These are phyloP conservation scores for Drosophila sucinea DNA, from an alignment of 1,140 invertebrate species.

Conservation along the genomic window DNA sequence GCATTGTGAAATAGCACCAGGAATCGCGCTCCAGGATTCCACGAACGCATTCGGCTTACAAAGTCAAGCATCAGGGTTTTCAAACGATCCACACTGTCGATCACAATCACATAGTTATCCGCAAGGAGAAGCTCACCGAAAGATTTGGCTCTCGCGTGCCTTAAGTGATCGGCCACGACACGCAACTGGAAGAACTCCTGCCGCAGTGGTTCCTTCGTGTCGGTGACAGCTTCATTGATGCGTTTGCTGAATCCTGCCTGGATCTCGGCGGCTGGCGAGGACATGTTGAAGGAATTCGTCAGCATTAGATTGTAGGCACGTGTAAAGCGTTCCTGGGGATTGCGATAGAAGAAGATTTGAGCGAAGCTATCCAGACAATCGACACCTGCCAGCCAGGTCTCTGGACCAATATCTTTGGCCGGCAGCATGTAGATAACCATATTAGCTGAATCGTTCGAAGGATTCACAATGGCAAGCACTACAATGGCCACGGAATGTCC, in stretches of 20 bases:
- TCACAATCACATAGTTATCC: constrained; percentile 72
- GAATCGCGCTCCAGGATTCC: constrained; percentile 77
- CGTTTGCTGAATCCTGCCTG: constrained; percentile 57
- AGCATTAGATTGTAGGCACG: constrained; percentile 69
- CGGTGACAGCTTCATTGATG: constrained; percentile 61
- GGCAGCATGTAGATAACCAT: constrained; percentile 70
- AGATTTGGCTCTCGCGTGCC: neutral
- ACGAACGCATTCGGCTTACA: constrained; percentile 58
- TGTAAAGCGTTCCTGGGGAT: constrained; percentile 52
- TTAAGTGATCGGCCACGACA: constrained; percentile 52
- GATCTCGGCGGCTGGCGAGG: constrained; percentile 67
- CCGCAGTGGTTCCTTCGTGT: neutral
- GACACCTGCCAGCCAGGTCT: constrained; percentile 62
- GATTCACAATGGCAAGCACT: constrained; percentile 58
- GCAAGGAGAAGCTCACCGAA: constrained; percentile 51
- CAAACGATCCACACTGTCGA: constrained; percentile 53
- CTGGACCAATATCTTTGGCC: constrained; percentile 52
- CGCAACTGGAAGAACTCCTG: constrained; percentile 63
- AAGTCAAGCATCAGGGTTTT: constrained; percentile 42
- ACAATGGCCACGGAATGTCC: neutral
- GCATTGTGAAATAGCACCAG: constrained; percentile 70
- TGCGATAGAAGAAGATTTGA: constrained; percentile 63
- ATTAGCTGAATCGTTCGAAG: constrained; percentile 61
- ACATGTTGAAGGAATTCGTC: constrained; percentile 62
- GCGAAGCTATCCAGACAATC: constrained; percentile 71